A percentile compares a stretch with the other conserved stretches of the same genome.
These are phyloP conservation scores for Mesochorus sp. DNA, from an alignment of 2,888 invertebrate genomes.

Conservation along the genomic window DNA sequence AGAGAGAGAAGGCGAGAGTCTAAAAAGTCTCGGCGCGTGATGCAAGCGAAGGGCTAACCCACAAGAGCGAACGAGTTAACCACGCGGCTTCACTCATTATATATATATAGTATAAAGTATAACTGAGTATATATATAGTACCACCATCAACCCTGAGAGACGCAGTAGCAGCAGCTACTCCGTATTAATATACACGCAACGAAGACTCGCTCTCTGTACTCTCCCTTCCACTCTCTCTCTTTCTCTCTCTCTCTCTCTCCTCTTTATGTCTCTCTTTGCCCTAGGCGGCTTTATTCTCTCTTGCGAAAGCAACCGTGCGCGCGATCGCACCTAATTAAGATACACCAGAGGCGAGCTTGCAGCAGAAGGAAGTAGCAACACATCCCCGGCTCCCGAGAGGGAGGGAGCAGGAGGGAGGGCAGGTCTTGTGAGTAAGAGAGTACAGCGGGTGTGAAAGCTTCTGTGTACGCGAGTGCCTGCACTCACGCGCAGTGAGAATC, in stretches of 20 bases:
- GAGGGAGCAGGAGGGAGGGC: neutral
- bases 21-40: conserved; percentile 30
- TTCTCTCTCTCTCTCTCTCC: neutral
- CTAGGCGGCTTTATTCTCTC: conserved; percentile 50
- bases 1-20: neutral
- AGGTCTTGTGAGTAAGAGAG: conserved; percentile 18
- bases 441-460: conserved; percentile 55
- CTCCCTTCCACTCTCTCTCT: conserved; percentile 1
- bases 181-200: conserved; percentile 60
- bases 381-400: no score
- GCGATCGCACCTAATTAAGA: conserved; percentile 63
- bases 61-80: conserved; percentile 49
- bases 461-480: conserved; percentile 14
- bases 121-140: neutral
- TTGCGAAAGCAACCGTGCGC: conserved; percentile 57
- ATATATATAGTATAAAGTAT: neutral
- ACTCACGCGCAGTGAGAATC: conserved; percentile 46
- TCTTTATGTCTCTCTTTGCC: neutral
- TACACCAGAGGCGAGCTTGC: conserved; percentile 56
- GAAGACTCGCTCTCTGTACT: conserved; percentile 10
- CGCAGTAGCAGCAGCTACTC: conserved; percentile 27
- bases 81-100: conserved; percentile 49
- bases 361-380: conserved; percentile 20
- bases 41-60: neutral
- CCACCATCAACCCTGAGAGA: conserved; percentile 7